Evolutionary conservation across 2,113 vertebrate species (phyloP).

Genomic region (Odobenus rosmarus): DNA sequence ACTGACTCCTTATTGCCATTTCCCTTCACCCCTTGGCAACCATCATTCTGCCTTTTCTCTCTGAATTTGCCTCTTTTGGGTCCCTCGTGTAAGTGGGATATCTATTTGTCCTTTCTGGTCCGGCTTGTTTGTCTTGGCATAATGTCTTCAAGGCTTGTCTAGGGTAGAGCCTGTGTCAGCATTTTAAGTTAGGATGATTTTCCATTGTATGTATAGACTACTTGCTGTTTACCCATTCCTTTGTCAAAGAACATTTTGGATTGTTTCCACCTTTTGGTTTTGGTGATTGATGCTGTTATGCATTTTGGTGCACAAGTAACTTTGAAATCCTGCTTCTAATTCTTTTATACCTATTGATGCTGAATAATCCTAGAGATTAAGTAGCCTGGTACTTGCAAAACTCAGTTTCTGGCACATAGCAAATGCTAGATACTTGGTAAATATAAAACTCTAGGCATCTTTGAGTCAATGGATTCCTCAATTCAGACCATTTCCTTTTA

Average conservation of each 20-base stretch:
- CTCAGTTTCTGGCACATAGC: not conserved
- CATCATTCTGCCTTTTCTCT: not conserved
- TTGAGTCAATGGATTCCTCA: not conserved
- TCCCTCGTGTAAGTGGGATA: not conserved
- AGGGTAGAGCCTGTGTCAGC: not conserved
- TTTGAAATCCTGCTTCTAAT: not conserved
- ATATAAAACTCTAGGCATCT: not conserved
- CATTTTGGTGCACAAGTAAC: not conserved
- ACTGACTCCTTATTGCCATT: not conserved
- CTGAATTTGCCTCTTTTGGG: not conserved
- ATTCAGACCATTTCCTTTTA: not conserved
- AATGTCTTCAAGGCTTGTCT: not conserved
- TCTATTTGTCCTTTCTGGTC: not conserved
- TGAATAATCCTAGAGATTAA: not conserved
- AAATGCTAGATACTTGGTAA: not conserved
- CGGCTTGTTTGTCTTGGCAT: not conserved
- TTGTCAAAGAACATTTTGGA: not conserved
- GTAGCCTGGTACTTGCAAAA: not conserved
- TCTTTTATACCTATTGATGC: not conserved
- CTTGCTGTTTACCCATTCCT: not conserved
- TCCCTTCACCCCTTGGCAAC: too few relatives aligned
- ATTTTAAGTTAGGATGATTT: not conserved
- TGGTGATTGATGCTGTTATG: not conserved
- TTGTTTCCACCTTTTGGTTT: not conserved
- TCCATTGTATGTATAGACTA: not conserved